Base-by-base conservation (phyloP, 1,140 invertebrate species). In the Schlechtendalia chinensis region DNA sequence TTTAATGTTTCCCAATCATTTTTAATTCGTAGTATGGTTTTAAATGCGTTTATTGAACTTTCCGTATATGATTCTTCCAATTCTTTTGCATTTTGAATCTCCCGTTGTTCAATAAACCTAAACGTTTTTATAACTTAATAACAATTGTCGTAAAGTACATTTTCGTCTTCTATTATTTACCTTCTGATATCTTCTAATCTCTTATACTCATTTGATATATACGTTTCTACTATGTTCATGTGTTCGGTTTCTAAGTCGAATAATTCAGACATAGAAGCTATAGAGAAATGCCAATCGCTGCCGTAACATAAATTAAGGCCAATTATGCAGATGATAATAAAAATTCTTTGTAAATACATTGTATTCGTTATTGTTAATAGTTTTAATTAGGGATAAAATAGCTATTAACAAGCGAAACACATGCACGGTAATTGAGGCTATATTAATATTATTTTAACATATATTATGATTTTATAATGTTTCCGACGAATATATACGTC, bases 1-100 rank as follows among this genome's bases (percentile, higher is more conserved):
- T 50, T 69, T 69, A 69, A 27, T 10, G 45, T 69, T 69, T 69
- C 67, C 67, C 39, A 69, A 50, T 69, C 67, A 32, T 16, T 69
- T 50, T 69, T 69, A 17, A 69, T 17, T 1, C 67, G 67, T 10
- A 69, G 8, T 24, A 69, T 69, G 4, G 67, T 69, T 50, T 69
- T 69, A 24, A 69, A 69, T 6, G 67, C 67, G 24, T 69, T 69
- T 50, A 69, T 69, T 17, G 67, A 69, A 14, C 67, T 69, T 5
- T 69, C 67, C 12, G 67, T 69, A 12, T 69, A 69, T 22, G 45
- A 22, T 24, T 69, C 67, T 22, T 39, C 67, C n/a, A 50, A 17
- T n/a, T 69, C 39, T 69, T 27, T 69, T 24, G 45, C 45, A 5
- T 69, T 69, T 69, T 50, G 22, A 27, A 10, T 50, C 14, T 50